Conservation (phyloP, 2,888 invertebrate species). For the Synanthedon tipuliformis region DNA sequence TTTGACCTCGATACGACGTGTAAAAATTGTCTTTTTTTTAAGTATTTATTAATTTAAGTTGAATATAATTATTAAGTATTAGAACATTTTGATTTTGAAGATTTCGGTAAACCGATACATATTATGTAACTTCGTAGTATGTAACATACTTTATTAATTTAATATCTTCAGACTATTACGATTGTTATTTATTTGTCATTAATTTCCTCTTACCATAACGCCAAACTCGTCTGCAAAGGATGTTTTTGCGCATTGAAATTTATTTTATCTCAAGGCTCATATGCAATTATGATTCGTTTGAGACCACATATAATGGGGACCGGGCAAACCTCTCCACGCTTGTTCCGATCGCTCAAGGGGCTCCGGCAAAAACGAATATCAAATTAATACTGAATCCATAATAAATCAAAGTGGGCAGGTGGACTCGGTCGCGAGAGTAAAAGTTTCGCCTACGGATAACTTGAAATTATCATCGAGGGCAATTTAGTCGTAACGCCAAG, state of each 20-base stretch:
- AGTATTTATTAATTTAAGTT: too few species aligned
- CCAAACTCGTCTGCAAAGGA: slow-evolving; percentile 3
- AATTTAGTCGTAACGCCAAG: slow-evolving; percentile 23
- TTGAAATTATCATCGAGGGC: slow-evolving; percentile 52
- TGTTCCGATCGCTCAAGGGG: slow-evolving; percentile 64
- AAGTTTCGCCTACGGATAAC: slow-evolving; percentile 61
- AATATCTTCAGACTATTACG: background rate
- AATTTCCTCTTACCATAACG: slow-evolving; percentile 2
- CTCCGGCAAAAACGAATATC: slow-evolving; percentile 66
- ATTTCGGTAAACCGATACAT: too few species aligned
- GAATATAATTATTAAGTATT: too few species aligned
- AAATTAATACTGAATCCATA: slow-evolving; percentile 71
- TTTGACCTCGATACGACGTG: too few species aligned
- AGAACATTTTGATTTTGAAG: too few species aligned
- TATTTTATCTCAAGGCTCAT: slow-evolving; percentile 53
- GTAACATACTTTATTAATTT: background rate
- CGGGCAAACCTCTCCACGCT: slow-evolving; percentile 43
- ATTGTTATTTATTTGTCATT: slow-evolving; percentile 1
- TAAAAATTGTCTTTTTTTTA: too few species aligned
- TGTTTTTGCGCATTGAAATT: slow-evolving; percentile 43
- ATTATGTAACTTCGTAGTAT: too few species aligned
- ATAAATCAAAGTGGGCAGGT: slow-evolving; percentile 69
- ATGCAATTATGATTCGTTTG: slow-evolving; percentile 65
- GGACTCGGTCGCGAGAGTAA: slow-evolving; percentile 53
- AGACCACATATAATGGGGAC: slow-evolving; percentile 62